Evolutionary conservation across 2,113 vertebrate genomes (phyloP).

Genomic region (Cynocephalus volans): DNA sequence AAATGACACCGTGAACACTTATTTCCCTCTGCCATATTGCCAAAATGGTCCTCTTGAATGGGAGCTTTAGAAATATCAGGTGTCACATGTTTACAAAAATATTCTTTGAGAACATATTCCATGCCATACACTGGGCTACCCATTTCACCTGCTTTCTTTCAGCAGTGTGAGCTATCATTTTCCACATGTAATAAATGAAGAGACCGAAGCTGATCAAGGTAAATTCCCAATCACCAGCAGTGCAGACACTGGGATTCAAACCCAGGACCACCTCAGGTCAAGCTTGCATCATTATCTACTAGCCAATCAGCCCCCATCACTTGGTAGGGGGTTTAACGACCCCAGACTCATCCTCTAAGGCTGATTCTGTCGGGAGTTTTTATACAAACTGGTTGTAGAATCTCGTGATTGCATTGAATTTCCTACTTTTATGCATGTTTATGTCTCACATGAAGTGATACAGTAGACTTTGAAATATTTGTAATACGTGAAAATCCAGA

Average conservation of each 20-base stretch:
- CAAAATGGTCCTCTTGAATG: not conserved
- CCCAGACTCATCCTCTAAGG: not conserved
- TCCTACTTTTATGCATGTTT: not conserved
- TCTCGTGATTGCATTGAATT: not conserved
- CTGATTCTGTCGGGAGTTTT: not conserved
- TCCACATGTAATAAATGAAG: not conserved
- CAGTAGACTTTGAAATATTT: not conserved
- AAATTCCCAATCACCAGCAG: not conserved
- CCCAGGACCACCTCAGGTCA: not conserved
- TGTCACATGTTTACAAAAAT: not conserved
- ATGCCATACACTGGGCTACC: not conserved
- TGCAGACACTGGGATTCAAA: not conserved
- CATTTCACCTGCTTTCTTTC: not conserved
- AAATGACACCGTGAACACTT: not conserved
- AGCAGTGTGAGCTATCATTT: not conserved
- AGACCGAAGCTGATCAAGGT: not conserved
- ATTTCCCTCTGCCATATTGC: not conserved
- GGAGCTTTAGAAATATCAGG: not conserved
- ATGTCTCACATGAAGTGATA: not conserved
- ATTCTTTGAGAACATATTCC: not conserved
- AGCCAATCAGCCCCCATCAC: not conserved
- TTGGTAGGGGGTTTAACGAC: not conserved
- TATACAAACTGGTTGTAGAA: not conserved
- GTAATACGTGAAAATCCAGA: conserved; percentile 36
- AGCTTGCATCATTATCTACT: no score